Percentiles rank a stretch among this genome's conserved stretches.
Evolutionary conservation across 2,888 invertebrate genomes (phyloP).

Genomic region (Ectobius pallidus): DNA sequence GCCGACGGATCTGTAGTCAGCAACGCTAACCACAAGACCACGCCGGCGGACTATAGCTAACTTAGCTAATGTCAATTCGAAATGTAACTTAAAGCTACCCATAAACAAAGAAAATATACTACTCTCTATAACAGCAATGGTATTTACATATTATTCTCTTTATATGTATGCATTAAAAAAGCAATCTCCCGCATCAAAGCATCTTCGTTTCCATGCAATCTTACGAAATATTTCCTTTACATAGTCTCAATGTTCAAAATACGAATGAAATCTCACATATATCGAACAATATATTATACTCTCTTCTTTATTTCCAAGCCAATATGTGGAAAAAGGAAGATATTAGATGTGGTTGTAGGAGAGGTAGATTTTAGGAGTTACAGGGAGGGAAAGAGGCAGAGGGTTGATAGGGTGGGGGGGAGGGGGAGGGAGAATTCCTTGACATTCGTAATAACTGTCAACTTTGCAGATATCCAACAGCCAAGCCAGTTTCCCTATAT

Average conservation of each 20-base stretch:
- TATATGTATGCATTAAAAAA: no score
- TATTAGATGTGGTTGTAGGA: slow-evolving; percentile 10
- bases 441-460: slow-evolving; percentile 43
- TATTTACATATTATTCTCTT: no score
- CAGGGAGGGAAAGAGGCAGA: background rate
- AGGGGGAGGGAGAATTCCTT: slow-evolving; percentile 33
- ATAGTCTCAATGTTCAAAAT: background rate
- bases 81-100: no score
- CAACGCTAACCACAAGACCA: no score
- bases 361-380: slow-evolving; percentile 12
- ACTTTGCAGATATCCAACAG: slow-evolving; percentile 36
- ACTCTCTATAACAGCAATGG: no score
- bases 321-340: slow-evolving; percentile 27
- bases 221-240: no score
- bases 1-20: no score
- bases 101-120: no score
- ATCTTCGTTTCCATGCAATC: slow-evolving; percentile 8
- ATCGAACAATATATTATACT: slow-evolving; percentile 25
- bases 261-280: background rate
- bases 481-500: slow-evolving; percentile 31
- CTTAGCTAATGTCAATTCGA: no score
- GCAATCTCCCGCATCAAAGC: slow-evolving; percentile 7
- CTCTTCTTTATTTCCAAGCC: slow-evolving; percentile 26
- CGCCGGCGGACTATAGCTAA: no score
- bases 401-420: background rate